Conservation (phyloP, 2,888 invertebrate species). For the Ypsolopha sequella region DNA sequence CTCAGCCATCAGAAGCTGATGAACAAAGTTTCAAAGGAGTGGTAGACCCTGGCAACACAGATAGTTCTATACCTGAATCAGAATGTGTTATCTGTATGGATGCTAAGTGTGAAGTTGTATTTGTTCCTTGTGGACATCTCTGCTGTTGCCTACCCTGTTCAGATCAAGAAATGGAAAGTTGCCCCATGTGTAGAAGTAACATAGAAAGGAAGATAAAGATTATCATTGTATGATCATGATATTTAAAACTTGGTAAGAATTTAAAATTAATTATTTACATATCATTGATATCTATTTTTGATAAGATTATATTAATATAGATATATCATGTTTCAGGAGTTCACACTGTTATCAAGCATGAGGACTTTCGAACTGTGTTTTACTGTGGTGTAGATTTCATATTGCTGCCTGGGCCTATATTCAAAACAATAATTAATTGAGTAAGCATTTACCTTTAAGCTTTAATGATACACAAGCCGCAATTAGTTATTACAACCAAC, state of each 20-base stretch:
- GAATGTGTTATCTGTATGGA: slow-evolving; percentile 92
- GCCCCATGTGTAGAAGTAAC: slow-evolving; percentile 83
- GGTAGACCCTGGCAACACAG: slow-evolving; percentile 28
- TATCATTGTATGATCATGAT: slow-evolving; percentile 56
- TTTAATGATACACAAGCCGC: no score
- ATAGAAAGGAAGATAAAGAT: slow-evolving; percentile 80
- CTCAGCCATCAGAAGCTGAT: slow-evolving; percentile 18
- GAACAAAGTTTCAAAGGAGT: slow-evolving; percentile 41
- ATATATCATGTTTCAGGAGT: no score
- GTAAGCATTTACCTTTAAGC: no score
- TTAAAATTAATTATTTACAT: neutral
- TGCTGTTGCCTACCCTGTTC: slow-evolving; percentile 84
- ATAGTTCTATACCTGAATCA: slow-evolving; percentile 42
- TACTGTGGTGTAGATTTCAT: no score
- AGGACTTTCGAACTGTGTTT: slow-evolving; percentile 2
- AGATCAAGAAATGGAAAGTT: slow-evolving; percentile 66
- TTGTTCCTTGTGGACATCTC: slow-evolving; percentile 90
- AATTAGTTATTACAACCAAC: no score
- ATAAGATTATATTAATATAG: no score
- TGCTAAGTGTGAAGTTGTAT: slow-evolving; percentile 76
- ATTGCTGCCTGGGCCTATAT: no score
- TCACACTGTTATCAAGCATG: no score
- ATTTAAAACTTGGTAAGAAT: neutral
- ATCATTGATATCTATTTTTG: no score
- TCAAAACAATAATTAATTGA: neutral